Evolutionary conservation across 2,797 vertebrate genomes (phyloP).

Genomic region (Chelon auratus): DNA sequence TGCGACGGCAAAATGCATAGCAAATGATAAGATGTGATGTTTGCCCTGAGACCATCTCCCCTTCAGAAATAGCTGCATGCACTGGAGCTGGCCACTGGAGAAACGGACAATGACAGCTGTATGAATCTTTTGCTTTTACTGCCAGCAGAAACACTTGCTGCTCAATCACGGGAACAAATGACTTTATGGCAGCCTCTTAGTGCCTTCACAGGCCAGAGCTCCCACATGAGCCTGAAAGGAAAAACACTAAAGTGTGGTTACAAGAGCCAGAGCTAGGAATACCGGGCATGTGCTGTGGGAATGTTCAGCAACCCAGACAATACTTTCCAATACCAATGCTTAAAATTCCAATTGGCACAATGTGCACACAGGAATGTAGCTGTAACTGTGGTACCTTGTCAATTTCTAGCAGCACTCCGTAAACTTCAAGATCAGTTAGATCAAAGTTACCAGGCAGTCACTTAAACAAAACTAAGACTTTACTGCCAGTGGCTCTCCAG

Average conservation of each 20-base stretch:
- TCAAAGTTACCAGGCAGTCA: slow-evolving; percentile 54
- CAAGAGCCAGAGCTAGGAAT: slow-evolving; percentile 47
- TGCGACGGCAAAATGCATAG: too few species aligned
- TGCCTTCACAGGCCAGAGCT: slow-evolving; percentile 35
- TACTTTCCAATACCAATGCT: slow-evolving; percentile 42
- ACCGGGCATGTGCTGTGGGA: slow-evolving; percentile 53
- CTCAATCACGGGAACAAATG: slow-evolving; percentile 62
- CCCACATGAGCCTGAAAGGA: slow-evolving; percentile 42
- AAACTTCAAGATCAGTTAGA: slow-evolving; percentile 44
- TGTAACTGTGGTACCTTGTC: slow-evolving; percentile 27
- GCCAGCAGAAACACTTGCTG: slow-evolving; percentile 58
- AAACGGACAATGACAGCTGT: slow-evolving; percentile 65
- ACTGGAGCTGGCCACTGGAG: slow-evolving; percentile 32
- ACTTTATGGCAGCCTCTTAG: slow-evolving; percentile 55
- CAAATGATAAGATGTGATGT: neutral
- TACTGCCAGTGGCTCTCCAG: slow-evolving; percentile 46
- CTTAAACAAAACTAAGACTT: slow-evolving; percentile 54
- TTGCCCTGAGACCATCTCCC: neutral
- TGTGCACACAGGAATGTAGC: slow-evolving; percentile 5
- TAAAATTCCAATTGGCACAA: slow-evolving; percentile 35
- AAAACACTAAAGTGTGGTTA: slow-evolving; percentile 43
- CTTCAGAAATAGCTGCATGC: slow-evolving; percentile 26
- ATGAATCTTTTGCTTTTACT: slow-evolving; percentile 56
- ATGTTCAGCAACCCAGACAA: slow-evolving; percentile 39
- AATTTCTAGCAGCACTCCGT: slow-evolving; percentile 43